Percentiles rank a stretch among this genome's conserved stretches.
phyloP scores from a whole-genome alignment of 2,113 vertebrate species.

The Cyprinodon brontotheroides region DNA sequence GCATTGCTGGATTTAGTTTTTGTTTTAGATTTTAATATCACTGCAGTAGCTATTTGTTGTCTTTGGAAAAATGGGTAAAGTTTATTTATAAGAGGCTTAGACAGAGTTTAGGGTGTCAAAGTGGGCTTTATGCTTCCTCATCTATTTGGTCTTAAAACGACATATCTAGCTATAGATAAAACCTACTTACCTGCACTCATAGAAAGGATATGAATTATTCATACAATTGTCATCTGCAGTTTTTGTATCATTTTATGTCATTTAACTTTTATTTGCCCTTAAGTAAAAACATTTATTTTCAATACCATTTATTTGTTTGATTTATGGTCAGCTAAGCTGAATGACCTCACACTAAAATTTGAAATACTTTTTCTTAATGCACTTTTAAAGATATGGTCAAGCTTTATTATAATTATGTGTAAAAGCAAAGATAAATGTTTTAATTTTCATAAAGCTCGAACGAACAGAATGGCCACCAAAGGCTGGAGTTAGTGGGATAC shows the following conservation, averaged over 20 bases:
- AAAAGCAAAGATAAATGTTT: not conserved
- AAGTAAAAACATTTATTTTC: not conserved
- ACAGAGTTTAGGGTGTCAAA: constrained; percentile 55
- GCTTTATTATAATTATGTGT: not conserved
- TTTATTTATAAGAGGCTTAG: constrained; percentile 47
- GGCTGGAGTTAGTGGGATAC: too few species aligned
- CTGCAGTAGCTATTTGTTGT: constrained; percentile 46
- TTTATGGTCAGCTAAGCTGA: not conserved
- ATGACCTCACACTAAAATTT: not conserved
- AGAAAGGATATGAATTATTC: not conserved
- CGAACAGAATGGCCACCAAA: not conserved
- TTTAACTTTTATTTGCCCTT: too few species aligned
- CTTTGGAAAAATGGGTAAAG: constrained; percentile 39
- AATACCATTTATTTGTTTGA: not conserved
- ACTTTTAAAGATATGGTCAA: not conserved
- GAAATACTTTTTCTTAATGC: not conserved
- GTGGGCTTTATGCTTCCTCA: not conserved
- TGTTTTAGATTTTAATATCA: constrained; percentile 48
- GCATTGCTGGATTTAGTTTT: constrained; percentile 49
- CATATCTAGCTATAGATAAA: too few species aligned
- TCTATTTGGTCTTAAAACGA: not conserved
- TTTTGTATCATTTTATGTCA: not conserved
- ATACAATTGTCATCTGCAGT: not conserved
- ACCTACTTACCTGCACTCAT: not conserved
- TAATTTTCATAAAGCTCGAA: not conserved